phyloP scores from a whole-genome alignment of 2,888 invertebrate species.

The Lycophotia porphyrea region DNA sequence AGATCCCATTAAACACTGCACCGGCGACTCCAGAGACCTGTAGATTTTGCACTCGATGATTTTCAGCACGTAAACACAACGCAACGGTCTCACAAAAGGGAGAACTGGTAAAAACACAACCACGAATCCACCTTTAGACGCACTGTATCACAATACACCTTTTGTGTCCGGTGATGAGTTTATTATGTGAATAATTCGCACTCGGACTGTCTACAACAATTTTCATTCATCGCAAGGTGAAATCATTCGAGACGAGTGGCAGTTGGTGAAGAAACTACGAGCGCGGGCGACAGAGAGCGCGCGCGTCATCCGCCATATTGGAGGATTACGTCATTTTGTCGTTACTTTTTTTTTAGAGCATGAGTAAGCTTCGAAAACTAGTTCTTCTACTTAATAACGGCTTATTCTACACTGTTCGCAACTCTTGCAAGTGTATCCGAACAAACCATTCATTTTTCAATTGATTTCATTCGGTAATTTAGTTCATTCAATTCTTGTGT shows the following conservation, averaged over 20 bases:
- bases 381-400: slow-evolving; percentile 57
- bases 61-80: slow-evolving; percentile 87
- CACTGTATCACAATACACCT: slow-evolving; percentile 82
- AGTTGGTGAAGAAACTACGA: slow-evolving; percentile 81
- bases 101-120: slow-evolving; percentile 86
- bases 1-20: slow-evolving; percentile 88
- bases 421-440: slow-evolving; percentile 61
- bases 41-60: slow-evolving; percentile 76
- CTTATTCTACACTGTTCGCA: slow-evolving; percentile 37
- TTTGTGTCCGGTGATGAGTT: slow-evolving; percentile 76
- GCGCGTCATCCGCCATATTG: slow-evolving; percentile 90
- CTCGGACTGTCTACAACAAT: slow-evolving; percentile 80
- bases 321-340: slow-evolving; percentile 85
- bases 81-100: slow-evolving; percentile 86
- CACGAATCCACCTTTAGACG: slow-evolving; percentile 85
- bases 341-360: slow-evolving; percentile 62
- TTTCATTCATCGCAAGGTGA: slow-evolving; percentile 88
- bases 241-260: slow-evolving; percentile 85
- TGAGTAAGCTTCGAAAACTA: slow-evolving; percentile 61
- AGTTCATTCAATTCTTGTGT: slow-evolving; percentile 12
- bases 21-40: slow-evolving; percentile 78
- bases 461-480: slow-evolving; percentile 34
- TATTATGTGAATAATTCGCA: slow-evolving; percentile 76
- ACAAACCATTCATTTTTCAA: slow-evolving; percentile 19
- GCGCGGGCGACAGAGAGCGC: slow-evolving; percentile 80